Percentiles rank a stretch among this genome's conserved stretches.
These are phyloP conservation scores for Acanthopleura granulata DNA, from an alignment of 2,888 invertebrate genomes.

Conservation along the genomic window DNA sequence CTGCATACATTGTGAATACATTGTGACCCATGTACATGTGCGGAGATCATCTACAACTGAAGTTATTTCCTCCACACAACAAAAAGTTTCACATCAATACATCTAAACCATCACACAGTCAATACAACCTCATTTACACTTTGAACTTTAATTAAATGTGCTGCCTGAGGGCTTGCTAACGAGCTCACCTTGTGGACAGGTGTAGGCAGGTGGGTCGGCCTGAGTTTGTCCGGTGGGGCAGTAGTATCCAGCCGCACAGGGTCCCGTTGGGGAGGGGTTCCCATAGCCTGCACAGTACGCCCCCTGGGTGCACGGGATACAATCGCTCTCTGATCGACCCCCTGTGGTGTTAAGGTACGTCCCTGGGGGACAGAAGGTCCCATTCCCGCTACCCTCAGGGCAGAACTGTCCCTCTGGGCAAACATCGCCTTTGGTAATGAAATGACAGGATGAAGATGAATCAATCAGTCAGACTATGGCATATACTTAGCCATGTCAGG, in stretches of 20 bases:
- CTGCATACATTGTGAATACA: too few species aligned
- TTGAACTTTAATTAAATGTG: too few species aligned
- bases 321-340: conserved; percentile 47
- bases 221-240: conserved; percentile 59
- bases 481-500: too few species aligned
- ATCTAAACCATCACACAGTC: too few species aligned
- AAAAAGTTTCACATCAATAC: too few species aligned
- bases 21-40: too few species aligned
- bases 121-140: too few species aligned
- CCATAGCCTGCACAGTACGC: conserved; percentile 63
- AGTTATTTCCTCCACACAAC: too few species aligned
- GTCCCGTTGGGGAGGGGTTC: conserved; percentile 47
- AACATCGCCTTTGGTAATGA: conserved; percentile 41
- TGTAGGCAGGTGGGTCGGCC: conserved; percentile 51
- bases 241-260: conserved; percentile 59
- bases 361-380: conserved; percentile 60
- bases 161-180: too few species aligned
- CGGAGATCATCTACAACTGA: too few species aligned
- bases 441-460: too few species aligned
- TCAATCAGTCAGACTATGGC: too few species aligned
- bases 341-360: conserved; percentile 62
- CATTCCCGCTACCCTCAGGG: conserved; percentile 47
- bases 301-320: conserved; percentile 56
- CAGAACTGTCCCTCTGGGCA: conserved; percentile 59
- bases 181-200: conserved; percentile 57